phyloP scores from a whole-genome alignment of 2,797 vertebrate species.

The Coracias cyanogaster region DNA sequence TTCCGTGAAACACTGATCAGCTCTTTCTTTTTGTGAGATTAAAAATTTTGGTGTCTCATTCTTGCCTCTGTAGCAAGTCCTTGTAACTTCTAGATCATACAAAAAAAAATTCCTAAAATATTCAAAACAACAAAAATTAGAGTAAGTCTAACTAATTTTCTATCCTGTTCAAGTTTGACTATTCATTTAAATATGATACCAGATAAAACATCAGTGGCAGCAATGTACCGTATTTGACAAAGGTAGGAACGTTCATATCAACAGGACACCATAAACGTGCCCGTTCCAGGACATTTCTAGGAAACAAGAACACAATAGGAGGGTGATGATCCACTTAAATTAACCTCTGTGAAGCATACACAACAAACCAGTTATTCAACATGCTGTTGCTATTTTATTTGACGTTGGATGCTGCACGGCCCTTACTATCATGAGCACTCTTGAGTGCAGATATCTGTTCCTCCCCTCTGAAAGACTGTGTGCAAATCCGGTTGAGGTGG shows the following conservation, averaged over 20 bases:
- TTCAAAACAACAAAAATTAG: neutral
- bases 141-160: neutral
- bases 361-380: constrained; percentile 59
- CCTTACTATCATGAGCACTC: neutral
- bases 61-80: neutral
- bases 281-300: neutral
- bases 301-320: neutral
- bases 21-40: neutral
- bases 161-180: neutral
- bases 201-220: neutral
- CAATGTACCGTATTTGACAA: neutral
- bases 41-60: neutral
- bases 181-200: neutral
- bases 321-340: neutral
- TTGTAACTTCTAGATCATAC: neutral
- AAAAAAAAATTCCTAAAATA: neutral
- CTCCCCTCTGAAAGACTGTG: neutral
- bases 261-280: neutral
- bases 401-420: neutral
- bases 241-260: neutral
- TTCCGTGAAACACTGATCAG: neutral
- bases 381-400: constrained; percentile 20
- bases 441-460: neutral
- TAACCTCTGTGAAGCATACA: constrained; percentile 13
- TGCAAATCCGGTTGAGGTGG: constrained; percentile 8